Evolutionary conservation across 2,888 invertebrate genomes (phyloP).

Genomic region (Baronia brevicornis): DNA sequence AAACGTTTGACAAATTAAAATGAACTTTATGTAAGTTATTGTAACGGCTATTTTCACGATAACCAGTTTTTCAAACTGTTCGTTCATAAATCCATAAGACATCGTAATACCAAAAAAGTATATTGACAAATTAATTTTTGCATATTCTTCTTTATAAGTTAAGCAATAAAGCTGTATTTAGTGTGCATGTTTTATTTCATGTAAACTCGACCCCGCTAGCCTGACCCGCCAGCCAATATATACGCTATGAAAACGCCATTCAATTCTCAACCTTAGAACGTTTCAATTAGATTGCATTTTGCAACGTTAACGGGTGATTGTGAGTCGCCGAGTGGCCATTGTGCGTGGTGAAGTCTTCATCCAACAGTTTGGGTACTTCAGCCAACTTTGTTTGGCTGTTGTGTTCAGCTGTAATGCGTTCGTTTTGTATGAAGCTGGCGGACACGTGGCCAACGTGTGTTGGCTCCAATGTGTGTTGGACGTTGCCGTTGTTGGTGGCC

Average conservation of each 20-base stretch:
- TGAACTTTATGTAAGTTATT: no score
- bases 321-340: slow-evolving; percentile 49
- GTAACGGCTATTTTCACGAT: no score
- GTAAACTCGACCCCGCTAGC: no score
- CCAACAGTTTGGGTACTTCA: slow-evolving; percentile 33
- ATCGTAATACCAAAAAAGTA: no score
- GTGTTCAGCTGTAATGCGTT: slow-evolving; percentile 34
- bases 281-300: slow-evolving; percentile 53
- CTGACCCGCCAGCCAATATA: slow-evolving; percentile 44
- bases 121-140: no score
- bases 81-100: no score
- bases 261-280: slow-evolving; percentile 30
- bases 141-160: no score
- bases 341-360: slow-evolving; percentile 65
- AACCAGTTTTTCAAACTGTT: no score
- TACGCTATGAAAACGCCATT: slow-evolving; percentile 39
- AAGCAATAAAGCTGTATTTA: no score
- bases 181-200: no score
- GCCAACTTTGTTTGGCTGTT: slow-evolving; percentile 21
- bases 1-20: slow-evolving; percentile 5
- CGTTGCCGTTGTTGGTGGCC: slow-evolving; percentile 48
- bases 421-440: slow-evolving; percentile 55
- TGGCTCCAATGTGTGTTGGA: no score
- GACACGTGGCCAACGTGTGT: slow-evolving; percentile 44
- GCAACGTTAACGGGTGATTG: slow-evolving; percentile 57